phyloP scores from a whole-genome alignment of 2,888 invertebrate species.

The Mesochorus sp. region DNA sequence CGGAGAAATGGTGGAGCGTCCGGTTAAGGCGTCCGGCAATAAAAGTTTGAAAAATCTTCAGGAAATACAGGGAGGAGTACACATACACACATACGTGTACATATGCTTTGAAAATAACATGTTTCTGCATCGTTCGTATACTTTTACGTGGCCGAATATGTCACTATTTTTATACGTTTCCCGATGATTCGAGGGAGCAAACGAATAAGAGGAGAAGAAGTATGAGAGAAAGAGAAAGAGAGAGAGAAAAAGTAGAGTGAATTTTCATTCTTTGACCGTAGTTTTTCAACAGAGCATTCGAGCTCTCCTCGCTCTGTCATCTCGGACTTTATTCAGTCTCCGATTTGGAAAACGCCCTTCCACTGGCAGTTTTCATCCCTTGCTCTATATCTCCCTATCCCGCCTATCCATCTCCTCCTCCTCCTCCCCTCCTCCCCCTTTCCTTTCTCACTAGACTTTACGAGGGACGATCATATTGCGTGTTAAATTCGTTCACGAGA shows the following conservation, averaged over 20 bases:
- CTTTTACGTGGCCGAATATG: conserved; percentile 32
- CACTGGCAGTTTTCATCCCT: conserved; percentile 6
- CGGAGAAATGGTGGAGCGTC: conserved; percentile 29
- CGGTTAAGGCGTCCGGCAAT: conserved; percentile 44
- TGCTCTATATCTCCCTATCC: conserved; percentile 10
- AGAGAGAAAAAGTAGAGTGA: conserved; percentile 14
- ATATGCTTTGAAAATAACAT: conserved; percentile 4
- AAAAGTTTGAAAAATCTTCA: conserved; percentile 49
- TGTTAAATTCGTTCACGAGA: conserved; percentile 56
- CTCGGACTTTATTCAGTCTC: not conserved
- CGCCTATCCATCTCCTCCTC: not conserved
- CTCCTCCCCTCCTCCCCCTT: not conserved
- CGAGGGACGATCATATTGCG: conserved; percentile 59
- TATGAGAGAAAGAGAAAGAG: not conserved
- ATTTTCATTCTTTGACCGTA: conserved; percentile 48
- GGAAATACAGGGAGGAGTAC: not conserved
- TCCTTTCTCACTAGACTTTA: conserved; percentile 48
- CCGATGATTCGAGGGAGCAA: conserved; percentile 10
- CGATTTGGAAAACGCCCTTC: not conserved
- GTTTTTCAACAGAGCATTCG: conserved; percentile 41
- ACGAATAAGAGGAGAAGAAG: conserved; percentile 18
- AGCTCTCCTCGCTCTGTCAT: not conserved
- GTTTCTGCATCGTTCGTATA: conserved; percentile 21
- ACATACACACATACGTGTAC: not conserved
- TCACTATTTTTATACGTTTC: conserved; percentile 30